Evolutionary conservation across 1,140 invertebrate genomes (phyloP), one percentile per base, ranked within the genome.

Genomic region (Elymnias hypermnestra): DNA sequence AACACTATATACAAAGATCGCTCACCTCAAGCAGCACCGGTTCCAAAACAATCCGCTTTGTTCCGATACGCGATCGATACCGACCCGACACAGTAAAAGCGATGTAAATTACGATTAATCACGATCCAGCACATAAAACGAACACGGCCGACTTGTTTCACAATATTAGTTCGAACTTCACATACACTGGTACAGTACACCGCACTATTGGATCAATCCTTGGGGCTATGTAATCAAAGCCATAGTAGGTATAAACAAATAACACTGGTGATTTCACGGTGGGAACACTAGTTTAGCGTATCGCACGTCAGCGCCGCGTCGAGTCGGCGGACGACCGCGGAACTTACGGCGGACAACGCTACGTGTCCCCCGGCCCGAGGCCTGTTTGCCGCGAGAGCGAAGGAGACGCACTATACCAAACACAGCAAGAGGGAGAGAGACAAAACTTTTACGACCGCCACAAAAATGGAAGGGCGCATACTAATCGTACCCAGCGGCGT

Each of bases 21-120:
- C 76, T 83, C 59, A 83, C 76, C 74, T 79, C 53, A 37, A 55
- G 50, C 39, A 66, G 44, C 62, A 63, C 55, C 72, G 66, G 72
- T 55, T 53, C 65, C 68, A 71, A 69, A 78, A 78, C 71, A 83
- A 81, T 83, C 76, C 81, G 72, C 65, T 76, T 74, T 77, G 69
- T 79, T 66, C 70, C 68, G 57, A 71, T 68, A 68, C 52, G 55
- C 72, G 76, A 85, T 85, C 81, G 69, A 85, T 85, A 84, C 69
- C 59, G 62, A 76, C 69, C 70, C 71, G 49, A 72, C 75, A 82
- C 79, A 63, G 72, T 81, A 82, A 78, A 83, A 74, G 71, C 70
- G 60, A 73, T 74, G 71, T 70, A 75, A 81, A 78, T 82, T 82
- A 77, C 74, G 70, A 77, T 69, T 82, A 79, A 82, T 82, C 81